Conservation (phyloP, 2,888 invertebrate species). For the Scotopteryx bipunctaria region DNA sequence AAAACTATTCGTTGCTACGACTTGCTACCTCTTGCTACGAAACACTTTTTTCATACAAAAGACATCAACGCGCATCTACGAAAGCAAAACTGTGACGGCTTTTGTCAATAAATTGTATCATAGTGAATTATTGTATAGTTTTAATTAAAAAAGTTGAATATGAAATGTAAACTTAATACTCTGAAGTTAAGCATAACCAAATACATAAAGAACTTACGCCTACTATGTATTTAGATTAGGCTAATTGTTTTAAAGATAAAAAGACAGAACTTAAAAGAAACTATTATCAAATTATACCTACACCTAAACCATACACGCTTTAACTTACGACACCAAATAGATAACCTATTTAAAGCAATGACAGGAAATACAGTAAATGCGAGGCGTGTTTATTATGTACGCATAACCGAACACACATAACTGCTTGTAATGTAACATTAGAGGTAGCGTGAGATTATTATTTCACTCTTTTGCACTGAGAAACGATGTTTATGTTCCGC, state of each 20-base stretch:
- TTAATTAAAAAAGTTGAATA: no score
- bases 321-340: no score
- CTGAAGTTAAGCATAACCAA: no score
- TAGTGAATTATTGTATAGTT: no score
- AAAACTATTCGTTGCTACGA: not conserved
- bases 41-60: not conserved
- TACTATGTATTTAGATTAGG: no score
- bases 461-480: slow-evolving; percentile 26
- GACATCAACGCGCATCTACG: slow-evolving; percentile 17
- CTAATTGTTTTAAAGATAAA: no score
- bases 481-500: slow-evolving; percentile 49
- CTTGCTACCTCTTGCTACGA: not conserved
- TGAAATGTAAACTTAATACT: no score
- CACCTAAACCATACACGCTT: no score
- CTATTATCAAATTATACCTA: no score
- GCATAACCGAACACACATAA: slow-evolving; percentile 23
- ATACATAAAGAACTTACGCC: no score
- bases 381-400: slow-evolving; percentile 10
- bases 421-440: slow-evolving; percentile 17
- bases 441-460: slow-evolving; percentile 38
- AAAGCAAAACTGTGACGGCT: no score
- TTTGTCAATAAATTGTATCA: not conserved
- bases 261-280: no score
- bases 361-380: slow-evolving; percentile 4
- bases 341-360: slow-evolving; percentile 14